Percentiles rank a stretch among this genome's conserved stretches.
Evolutionary conservation across 2,797 vertebrate species (phyloP).

Genomic region (Lerista edwardsae): DNA sequence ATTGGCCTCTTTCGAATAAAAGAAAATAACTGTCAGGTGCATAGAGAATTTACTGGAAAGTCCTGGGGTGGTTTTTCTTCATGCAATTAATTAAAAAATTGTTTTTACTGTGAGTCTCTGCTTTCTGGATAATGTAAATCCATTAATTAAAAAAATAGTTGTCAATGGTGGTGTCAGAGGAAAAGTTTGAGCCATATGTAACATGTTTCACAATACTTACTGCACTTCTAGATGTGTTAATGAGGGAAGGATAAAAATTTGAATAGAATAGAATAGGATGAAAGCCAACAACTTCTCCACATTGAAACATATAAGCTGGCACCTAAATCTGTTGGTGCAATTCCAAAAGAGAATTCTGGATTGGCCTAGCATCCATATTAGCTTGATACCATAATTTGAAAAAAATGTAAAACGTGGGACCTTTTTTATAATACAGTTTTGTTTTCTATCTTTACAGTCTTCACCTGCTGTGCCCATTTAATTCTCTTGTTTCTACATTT

Average conservation of each 20-base stretch:
- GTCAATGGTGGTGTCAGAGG: neutral
- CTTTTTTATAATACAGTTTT: constrained; percentile 9
- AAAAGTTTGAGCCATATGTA: neutral
- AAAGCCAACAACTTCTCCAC: constrained; percentile 42
- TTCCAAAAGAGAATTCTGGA: constrained; percentile 24
- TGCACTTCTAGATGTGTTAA: constrained; percentile 1
- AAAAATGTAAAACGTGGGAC: constrained; percentile 20
- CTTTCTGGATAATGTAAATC: constrained; percentile 47
- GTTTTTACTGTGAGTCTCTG: constrained; percentile 56
- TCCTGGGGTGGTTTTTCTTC: constrained; percentile 53
- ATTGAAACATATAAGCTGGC: neutral
- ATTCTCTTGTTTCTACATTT: constrained; percentile 6
- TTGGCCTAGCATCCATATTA: constrained; percentile 4
- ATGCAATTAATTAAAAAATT: constrained; percentile 63
- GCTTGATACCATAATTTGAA: neutral
- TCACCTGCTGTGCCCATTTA: neutral
- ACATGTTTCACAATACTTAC: neutral
- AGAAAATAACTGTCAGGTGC: constrained; percentile 49
- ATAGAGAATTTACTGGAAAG: constrained; percentile 56
- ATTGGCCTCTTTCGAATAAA: constrained; percentile 46
- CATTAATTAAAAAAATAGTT: constrained; percentile 19
- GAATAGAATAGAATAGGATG: constrained; percentile 3
- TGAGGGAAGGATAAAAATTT: neutral
- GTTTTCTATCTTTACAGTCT: neutral
- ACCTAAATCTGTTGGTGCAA: neutral